Evolutionary conservation across 1,140 invertebrate species (phyloP), one percentile per base, ranked within the genome.

Genomic region (Drosophila ambigua): DNA sequence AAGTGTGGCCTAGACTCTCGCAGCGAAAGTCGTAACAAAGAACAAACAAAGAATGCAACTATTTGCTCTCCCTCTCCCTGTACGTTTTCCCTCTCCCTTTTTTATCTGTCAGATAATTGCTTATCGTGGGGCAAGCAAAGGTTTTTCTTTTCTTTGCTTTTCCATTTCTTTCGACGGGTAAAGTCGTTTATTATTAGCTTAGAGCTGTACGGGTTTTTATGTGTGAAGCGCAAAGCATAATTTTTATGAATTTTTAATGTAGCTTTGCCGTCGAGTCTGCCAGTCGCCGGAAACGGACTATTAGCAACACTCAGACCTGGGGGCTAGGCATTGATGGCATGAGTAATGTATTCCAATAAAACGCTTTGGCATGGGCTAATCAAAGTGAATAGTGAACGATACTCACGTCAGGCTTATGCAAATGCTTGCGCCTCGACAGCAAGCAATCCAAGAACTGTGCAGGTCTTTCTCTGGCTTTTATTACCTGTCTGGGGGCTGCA

Each of bases 11-110:
- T 39, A 39, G 35, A 13, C 35, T 39, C 35, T 13, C 3, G 35
- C 35, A 39, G 35, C 82, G 82, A 85, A 85, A 85, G 82, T 85
- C 77, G 53, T 66, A 87, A 82, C 69, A 76, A 78, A 85, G 82
- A 87, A 81, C 77, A 81, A 67, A 78, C 74, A 79, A 78, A 88
- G 75, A 88, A 87, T 81, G 77, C 76, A 65, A 49, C 61, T 48
- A 41, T 39, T 45, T 23, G 20, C 2, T 6, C 43, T 41, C 5
- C 28, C 26, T 45, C 35, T 23, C 44, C 49, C 55, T 53, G 53
- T 41, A 24, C 20, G n/a, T 16, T 16, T 16, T 41, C 5, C 28
- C 26, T 45, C 35, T 20, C 50, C 6, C n/a, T 35, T 52, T 15
- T 31, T 13, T 35, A 31, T 48, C 51, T 43, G 15, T 62, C 15